These are phyloP conservation scores for Pelmatolapia mariae DNA, from an alignment of 2,113 vertebrate species.

Conservation along the genomic window DNA sequence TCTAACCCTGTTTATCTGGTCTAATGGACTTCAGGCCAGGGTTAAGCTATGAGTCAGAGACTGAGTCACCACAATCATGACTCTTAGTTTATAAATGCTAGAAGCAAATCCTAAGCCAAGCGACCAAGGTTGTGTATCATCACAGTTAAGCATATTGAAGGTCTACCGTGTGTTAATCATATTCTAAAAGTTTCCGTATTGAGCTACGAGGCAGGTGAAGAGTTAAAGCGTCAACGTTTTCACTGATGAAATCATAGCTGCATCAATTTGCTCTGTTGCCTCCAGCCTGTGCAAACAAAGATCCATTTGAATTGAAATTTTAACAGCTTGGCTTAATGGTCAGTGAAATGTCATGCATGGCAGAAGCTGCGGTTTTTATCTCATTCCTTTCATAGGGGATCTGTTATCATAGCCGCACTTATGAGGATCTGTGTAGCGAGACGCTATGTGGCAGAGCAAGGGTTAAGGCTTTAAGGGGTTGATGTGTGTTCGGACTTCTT, in stretches of 20 bases:
- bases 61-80: constrained; percentile 8
- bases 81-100: not conserved
- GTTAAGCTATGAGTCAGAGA: constrained; percentile 15
- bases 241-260: constrained; percentile 3
- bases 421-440: not conserved
- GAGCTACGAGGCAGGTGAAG: not conserved
- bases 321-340: not conserved
- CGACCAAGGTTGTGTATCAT: not conserved
- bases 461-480: constrained; percentile 55
- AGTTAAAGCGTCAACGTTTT: not conserved
- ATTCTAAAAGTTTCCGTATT: not conserved
- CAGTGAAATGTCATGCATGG: not conserved
- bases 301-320: not conserved
- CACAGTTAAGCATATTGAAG: not conserved
- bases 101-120: not conserved
- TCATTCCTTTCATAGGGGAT: not conserved
- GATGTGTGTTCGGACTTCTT: constrained; percentile 49
- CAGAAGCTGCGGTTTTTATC: not conserved
- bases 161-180: not conserved
- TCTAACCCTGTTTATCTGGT: not conserved
- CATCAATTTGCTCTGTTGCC: not conserved
- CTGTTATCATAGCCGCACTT: not conserved
- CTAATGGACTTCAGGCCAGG: constrained; percentile 4
- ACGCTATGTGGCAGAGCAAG: constrained; percentile 10
- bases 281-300: not conserved